Conservation (phyloP, 2,113 vertebrate genomes). For the Salvelinus alpinus region DNA sequence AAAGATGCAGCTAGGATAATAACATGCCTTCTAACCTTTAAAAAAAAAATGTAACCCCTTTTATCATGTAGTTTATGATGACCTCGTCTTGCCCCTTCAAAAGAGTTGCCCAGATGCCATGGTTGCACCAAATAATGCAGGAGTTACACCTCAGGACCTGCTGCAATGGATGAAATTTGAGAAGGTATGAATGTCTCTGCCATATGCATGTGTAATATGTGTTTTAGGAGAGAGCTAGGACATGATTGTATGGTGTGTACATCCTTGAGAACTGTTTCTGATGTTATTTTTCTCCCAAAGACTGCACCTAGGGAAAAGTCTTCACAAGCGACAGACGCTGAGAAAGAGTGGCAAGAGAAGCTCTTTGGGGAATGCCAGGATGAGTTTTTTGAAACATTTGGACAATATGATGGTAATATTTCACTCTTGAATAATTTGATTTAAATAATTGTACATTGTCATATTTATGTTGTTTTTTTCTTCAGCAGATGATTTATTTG, state of each 20-base stretch:
- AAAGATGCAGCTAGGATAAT: neutral
- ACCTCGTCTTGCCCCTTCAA: conserved; percentile 79
- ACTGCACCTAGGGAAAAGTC: too few species aligned
- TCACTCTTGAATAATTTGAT: neutral
- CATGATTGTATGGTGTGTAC: too few species aligned
- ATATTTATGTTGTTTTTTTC: conserved; percentile 3
- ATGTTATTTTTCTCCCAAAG: too few species aligned
- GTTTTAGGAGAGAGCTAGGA: too few species aligned
- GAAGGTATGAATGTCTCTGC: conserved; percentile 49
- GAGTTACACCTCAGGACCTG: conserved; percentile 80
- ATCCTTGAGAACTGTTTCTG: too few species aligned
- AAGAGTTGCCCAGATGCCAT: conserved; percentile 75
- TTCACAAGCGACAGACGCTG: conserved; percentile 37
- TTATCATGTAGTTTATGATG: conserved; percentile 68
- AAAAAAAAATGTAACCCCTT: neutral
- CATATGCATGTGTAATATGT: neutral
- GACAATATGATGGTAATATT: conserved; percentile 78
- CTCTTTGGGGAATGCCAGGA: conserved; percentile 83
- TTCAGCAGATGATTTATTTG: conserved; percentile 70
- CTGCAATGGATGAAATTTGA: conserved; percentile 62
- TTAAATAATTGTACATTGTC: neutral
- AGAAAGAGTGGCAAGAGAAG: conserved; percentile 78
- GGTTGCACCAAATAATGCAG: conserved; percentile 72
- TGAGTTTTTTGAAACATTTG: conserved; percentile 79
- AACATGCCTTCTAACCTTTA: neutral